phyloP scores from a whole-genome alignment of 2,888 invertebrate species.

The Drosophila rubida region DNA sequence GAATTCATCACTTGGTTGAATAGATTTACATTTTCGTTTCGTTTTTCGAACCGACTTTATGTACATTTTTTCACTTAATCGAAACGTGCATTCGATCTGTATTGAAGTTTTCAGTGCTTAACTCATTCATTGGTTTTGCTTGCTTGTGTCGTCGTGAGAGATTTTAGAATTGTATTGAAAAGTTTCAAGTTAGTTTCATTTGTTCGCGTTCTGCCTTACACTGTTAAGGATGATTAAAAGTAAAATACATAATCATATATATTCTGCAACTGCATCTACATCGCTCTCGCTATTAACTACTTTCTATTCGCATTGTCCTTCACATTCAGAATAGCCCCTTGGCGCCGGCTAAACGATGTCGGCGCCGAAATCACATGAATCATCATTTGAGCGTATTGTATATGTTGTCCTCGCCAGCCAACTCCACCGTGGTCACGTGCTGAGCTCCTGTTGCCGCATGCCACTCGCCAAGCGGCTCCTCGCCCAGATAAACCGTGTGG shows the following conservation, averaged over 20 bases:
- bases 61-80: conserved; percentile 1
- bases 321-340: conserved; percentile 72
- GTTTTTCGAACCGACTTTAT: background rate
- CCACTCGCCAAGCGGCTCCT: conserved; percentile 78
- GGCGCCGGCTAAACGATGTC: conserved; percentile 79
- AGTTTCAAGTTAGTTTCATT: conserved; percentile 24
- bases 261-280: background rate
- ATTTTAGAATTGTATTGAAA: conserved; percentile 15
- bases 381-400: conserved; percentile 85
- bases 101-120: conserved; percentile 19
- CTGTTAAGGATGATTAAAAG: conserved; percentile 17
- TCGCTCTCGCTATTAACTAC: conserved; percentile 11
- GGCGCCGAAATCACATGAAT: conserved; percentile 83
- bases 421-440: conserved; percentile 78
- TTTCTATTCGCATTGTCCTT: conserved; percentile 48
- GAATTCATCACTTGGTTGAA: background rate
- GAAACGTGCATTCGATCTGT: conserved; percentile 1
- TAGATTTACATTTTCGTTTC: background rate
- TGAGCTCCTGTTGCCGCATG: conserved; percentile 43
- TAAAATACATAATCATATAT: conserved; percentile 7
- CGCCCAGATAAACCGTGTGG: conserved; percentile 80
- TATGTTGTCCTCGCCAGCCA: conserved; percentile 83
- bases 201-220: conserved; percentile 30
- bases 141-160: conserved; percentile 21
- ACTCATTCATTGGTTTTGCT: conserved; percentile 31